Conservation (phyloP, 1,140 invertebrate genomes). For the Megalopta genalis region DNA sequence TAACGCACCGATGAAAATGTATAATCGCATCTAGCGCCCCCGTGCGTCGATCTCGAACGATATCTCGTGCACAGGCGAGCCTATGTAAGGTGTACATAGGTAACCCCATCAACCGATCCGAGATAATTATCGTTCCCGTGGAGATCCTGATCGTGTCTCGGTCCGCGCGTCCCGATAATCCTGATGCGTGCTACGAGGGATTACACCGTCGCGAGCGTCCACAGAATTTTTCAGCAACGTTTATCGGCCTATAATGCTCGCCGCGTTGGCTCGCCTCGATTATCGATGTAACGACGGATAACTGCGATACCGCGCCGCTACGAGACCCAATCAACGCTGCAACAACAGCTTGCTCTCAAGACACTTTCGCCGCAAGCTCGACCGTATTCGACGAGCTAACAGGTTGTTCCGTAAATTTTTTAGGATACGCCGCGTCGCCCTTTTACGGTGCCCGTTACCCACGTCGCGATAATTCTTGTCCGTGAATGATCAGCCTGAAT, state of each 20-base stretch:
- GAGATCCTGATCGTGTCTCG: conserved; percentile 45
- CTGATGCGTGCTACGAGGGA: conserved; percentile 34
- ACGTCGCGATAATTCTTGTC: no score
- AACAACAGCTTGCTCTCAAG: no score
- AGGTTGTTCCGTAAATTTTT: no score
- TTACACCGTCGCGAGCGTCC: not conserved
- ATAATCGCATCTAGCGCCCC: conserved; percentile 69
- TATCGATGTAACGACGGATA: no score
- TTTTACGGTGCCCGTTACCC: no score
- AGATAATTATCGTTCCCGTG: conserved; percentile 67
- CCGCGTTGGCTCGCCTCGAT: not conserved
- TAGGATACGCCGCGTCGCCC: no score
- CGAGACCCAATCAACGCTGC: not conserved
- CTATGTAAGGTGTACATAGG: conserved; percentile 41
- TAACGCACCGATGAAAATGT: conserved; percentile 75
- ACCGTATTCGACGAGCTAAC: no score
- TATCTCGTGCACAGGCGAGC: conserved; percentile 36
- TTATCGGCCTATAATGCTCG: not conserved
- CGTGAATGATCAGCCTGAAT: no score
- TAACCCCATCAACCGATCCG: conserved; percentile 58
- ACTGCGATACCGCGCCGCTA: not conserved
- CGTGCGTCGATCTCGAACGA: conserved; percentile 46
- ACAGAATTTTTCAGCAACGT: not conserved
- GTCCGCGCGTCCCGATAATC: conserved; percentile 42
- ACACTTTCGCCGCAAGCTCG: no score